These are phyloP conservation scores for Mareca penelope DNA, from an alignment of 2,797 vertebrate genomes.

Conservation along the genomic window DNA sequence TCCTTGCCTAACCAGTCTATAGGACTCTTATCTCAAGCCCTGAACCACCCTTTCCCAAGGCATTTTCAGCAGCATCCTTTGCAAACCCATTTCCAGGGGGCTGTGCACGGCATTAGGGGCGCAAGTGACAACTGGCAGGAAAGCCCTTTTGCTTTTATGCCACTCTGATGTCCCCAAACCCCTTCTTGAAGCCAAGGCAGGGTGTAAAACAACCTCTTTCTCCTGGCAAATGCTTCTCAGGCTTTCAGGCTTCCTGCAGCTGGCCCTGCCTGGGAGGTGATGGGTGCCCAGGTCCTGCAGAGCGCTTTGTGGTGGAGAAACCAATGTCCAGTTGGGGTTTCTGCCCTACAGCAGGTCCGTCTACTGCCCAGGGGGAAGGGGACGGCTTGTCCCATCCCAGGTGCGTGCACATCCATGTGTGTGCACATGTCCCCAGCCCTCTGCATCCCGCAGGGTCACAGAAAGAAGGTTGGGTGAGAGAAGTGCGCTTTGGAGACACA, in stretches of 20 bases:
- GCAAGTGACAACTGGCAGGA: background rate
- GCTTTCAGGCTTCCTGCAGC: too few species aligned
- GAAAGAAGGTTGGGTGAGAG: background rate
- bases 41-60: background rate
- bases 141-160: background rate
- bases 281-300: background rate
- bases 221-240: too few species aligned
- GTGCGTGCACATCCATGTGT: accelerated
- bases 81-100: background rate
- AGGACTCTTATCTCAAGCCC: slow-evolving; percentile 1
- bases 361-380: accelerated
- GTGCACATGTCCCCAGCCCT: background rate
- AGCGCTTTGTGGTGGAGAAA: background rate
- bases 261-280: background rate
- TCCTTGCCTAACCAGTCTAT: background rate
- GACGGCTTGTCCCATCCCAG: accelerated
- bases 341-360: background rate
- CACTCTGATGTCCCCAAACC: background rate
- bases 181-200: background rate
- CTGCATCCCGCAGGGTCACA: background rate
- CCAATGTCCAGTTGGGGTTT: background rate
- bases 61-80: background rate
- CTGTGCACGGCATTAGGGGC: background rate
- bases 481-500: background rate
- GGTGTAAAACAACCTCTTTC: too few species aligned